phyloP scores from a whole-genome alignment of 2,113 vertebrate genomes.

The Bujurquina vittata region DNA sequence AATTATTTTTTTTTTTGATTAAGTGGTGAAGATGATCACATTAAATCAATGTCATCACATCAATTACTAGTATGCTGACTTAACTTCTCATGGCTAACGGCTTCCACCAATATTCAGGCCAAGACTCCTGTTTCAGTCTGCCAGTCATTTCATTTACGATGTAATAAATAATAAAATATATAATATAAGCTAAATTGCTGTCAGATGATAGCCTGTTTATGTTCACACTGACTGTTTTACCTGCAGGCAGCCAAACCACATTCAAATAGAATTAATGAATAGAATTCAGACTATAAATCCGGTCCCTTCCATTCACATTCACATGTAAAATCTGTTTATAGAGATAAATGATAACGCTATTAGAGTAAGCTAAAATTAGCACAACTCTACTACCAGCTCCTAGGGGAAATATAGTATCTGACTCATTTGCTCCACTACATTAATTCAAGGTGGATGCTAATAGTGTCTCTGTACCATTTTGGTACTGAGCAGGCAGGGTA shows the following conservation, averaged over 20 bases:
- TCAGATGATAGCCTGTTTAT: not conserved
- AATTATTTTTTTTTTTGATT: not conserved
- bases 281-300: not conserved
- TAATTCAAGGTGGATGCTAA: slow-evolving; percentile 1
- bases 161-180: no score
- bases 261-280: not conserved
- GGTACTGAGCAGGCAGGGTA: not conserved
- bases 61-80: not conserved
- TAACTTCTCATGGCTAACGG: not conserved
- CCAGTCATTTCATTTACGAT: no score
- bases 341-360: not conserved
- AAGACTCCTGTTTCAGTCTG: no score
- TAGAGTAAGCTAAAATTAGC: not conserved
- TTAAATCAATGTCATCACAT: no score
- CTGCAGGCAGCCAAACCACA: not conserved
- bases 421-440: slow-evolving; percentile 2
- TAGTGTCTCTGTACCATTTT: not conserved
- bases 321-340: not conserved
- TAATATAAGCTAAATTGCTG: no score
- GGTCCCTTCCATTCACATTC: not conserved
- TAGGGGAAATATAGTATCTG: not conserved
- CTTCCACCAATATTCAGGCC: no score
- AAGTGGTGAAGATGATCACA: not conserved
- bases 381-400: not conserved
- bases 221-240: not conserved